Evolutionary conservation across 2,113 vertebrate species (phyloP), one percentile per base, ranked within the genome.

Genomic region (Pheucticus melanocephalus): DNA sequence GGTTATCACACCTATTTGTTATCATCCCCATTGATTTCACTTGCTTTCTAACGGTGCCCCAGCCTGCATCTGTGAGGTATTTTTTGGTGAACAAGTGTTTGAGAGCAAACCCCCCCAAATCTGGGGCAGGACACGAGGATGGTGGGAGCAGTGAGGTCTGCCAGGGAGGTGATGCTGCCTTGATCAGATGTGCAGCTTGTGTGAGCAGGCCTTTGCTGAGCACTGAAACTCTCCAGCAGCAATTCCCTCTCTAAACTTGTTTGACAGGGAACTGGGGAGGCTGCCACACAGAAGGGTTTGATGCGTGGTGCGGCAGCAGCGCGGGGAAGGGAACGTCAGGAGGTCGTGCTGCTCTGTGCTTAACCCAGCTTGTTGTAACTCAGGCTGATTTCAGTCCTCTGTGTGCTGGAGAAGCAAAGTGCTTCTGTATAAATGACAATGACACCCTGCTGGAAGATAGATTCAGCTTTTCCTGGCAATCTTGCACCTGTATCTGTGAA

Each of bases 221-320:
- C 3, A 1, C 82, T 45, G 78, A 80, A 86, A 71, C 82, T 85
- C 84, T 82, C 53, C 50, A 6, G 90, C 75, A 90, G 72, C 66
- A 45, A 22, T 91, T 69, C 78, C 37, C n/a, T 48, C 70, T 90
- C 64, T 70, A 31, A 94, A 94, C 82, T 95, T 85, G 91, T 92
- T 82, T 90, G 89, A 47, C 73, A 59, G 80, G 78, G 93, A 65
- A 15, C 6, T 51, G 75, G 81, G 83, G 68, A 90, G 78, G 66
- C 84, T 94, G 89, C 63, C 59, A 16, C 63, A 37, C 59, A 42
- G 60, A 24, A 72, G 21, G 64, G 45, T 44, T 78, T 35, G 59
- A 4, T 91, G 19, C 0, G 5, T 1, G 10, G 42, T 22, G 63
- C n/a, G 2, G 71, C 8, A 3, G 78, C 65, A 8, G 75, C 3